A percentile compares a stretch with the other conserved stretches of the same genome.
These are phyloP conservation scores for Brachyrhaphis roseni DNA, from an alignment of 2,797 vertebrate species.

Conservation along the genomic window DNA sequence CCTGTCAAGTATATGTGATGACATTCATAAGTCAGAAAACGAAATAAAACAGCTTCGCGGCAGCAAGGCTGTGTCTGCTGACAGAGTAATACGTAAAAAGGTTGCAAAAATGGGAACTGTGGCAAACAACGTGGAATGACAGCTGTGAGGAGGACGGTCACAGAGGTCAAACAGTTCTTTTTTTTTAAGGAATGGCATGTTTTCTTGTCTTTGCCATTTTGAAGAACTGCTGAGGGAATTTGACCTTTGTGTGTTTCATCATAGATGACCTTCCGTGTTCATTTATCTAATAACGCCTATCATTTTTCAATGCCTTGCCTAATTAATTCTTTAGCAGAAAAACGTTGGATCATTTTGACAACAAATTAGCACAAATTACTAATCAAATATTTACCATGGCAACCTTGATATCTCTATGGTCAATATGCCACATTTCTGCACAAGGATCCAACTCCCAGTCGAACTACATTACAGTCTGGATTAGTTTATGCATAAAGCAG, in stretches of 20 bases:
- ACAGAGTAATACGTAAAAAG: not conserved
- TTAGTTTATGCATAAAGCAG: not conserved
- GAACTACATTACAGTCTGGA: not conserved
- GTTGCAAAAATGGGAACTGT: not conserved
- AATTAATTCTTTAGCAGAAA: not conserved
- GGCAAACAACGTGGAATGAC: not conserved
- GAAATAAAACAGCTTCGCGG: not conserved
- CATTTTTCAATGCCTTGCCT: not conserved
- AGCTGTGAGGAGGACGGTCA: not conserved
- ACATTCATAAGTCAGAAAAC: not conserved
- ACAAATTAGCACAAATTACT: not conserved
- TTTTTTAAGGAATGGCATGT: not conserved
- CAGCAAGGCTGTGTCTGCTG: not conserved
- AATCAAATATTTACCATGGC: not conserved
- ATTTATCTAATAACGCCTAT: not conserved
- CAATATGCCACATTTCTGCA: not conserved
- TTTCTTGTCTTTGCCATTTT: not conserved
- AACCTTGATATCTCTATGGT: not conserved
- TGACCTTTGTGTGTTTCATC: not conserved
- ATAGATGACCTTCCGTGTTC: not conserved
- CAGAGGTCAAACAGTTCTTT: not conserved
- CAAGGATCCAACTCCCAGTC: too few relatives aligned
- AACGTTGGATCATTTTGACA: not conserved
- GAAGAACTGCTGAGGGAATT: not conserved
- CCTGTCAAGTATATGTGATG: not conserved